Evolutionary conservation across 2,888 invertebrate species (phyloP).

Genomic region (Syrista parreyssii): DNA sequence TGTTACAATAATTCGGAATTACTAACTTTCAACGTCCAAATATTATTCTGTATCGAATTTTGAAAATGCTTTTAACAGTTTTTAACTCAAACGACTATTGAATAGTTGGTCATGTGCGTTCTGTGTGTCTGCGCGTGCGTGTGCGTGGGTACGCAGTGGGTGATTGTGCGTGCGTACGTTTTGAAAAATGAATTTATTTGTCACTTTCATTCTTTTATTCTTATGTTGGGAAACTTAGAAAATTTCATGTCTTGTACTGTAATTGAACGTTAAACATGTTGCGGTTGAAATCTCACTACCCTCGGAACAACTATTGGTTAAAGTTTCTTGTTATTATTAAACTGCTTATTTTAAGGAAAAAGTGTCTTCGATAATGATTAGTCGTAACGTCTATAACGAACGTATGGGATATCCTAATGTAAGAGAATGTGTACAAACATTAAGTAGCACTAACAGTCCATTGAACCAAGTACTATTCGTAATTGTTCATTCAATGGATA

Average conservation of each 20-base stretch:
- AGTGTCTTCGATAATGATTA: background rate
- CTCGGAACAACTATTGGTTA: background rate
- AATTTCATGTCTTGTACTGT: background rate
- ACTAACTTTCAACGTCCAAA: background rate
- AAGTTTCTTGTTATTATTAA: background rate
- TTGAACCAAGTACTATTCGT: background rate
- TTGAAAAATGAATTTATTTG: background rate
- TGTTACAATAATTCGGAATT: background rate
- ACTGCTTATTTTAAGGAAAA: background rate
- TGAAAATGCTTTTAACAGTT: background rate
- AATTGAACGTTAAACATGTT: background rate
- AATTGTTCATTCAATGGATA: background rate
- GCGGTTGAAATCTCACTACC: background rate
- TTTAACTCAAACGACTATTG: background rate
- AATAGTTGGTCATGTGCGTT: background rate
- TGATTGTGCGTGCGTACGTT: background rate
- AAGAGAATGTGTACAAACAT: background rate
- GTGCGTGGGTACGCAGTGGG: constrained; percentile 21
- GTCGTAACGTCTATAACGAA: background rate
- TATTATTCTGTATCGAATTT: background rate
- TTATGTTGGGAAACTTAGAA: background rate
- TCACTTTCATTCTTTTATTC: background rate
- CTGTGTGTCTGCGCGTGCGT: constrained; percentile 27
- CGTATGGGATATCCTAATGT: background rate
- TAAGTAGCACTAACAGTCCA: background rate